Percentiles rank a stretch among this genome's conserved stretches.
Evolutionary conservation across 2,888 invertebrate species (phyloP).

Genomic region (Laspeyria flexula): DNA sequence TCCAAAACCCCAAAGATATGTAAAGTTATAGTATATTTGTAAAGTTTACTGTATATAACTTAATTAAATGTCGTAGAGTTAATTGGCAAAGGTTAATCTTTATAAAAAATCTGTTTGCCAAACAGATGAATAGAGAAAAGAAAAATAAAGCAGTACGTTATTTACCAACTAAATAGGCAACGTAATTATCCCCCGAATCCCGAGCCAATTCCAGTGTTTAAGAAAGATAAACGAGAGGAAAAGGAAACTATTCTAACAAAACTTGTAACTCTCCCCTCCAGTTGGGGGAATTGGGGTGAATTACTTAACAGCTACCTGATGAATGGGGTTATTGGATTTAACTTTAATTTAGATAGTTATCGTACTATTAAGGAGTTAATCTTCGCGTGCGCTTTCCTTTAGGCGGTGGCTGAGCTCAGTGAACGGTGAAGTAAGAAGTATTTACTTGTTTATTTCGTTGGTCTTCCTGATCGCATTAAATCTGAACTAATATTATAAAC

Average conservation of each 20-base stretch:
- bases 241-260: slow-evolving; percentile 75
- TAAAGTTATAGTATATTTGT: too few species aligned
- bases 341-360: slow-evolving; percentile 54
- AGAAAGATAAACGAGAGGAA: slow-evolving; percentile 83
- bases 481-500: too few species aligned
- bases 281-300: slow-evolving; percentile 57
- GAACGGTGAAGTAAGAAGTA: neutral
- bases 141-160: slow-evolving; percentile 63
- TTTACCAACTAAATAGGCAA: slow-evolving; percentile 74
- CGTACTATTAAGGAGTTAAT: slow-evolving; percentile 39
- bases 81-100: too few species aligned
- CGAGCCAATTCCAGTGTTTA: slow-evolving; percentile 82
- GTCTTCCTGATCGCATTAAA: too few species aligned
- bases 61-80: too few species aligned
- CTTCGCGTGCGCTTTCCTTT: slow-evolving; percentile 33
- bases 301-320: slow-evolving; percentile 57
- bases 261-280: slow-evolving; percentile 70
- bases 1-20: too few species aligned
- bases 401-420: slow-evolving; percentile 9
- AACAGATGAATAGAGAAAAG: slow-evolving; percentile 41
- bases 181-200: slow-evolving; percentile 81
- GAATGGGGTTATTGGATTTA: slow-evolving; percentile 55
- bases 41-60: too few species aligned
- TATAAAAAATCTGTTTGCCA: slow-evolving; percentile 3
- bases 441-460: neutral